Evolutionary conservation across 1,140 invertebrate genomes (phyloP).

Genomic region (Sarcophaga peregrina): DNA sequence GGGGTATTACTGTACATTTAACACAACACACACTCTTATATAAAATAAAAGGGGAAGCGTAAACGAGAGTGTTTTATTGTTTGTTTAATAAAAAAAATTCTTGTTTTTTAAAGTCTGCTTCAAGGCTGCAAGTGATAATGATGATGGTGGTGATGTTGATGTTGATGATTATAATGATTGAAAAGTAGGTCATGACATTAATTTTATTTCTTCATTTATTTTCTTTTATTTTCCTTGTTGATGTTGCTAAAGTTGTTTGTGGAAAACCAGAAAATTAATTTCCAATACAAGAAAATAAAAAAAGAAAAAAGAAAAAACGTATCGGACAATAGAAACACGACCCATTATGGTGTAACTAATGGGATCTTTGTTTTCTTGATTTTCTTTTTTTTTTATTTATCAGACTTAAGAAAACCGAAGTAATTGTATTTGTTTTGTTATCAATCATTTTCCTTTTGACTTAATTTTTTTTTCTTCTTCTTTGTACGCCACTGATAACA

Average conservation of each 20-base stretch:
- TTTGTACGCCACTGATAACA: no score
- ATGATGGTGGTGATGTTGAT: no score
- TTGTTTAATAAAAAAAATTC: background rate
- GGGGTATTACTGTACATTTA: no score
- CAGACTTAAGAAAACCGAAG: background rate
- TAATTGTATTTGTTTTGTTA: constrained; percentile 10
- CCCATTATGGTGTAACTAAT: background rate
- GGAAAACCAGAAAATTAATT: background rate
- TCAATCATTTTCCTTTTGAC: constrained; percentile 10
- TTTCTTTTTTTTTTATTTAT: no score
- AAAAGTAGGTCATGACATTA: constrained; percentile 5
- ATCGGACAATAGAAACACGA: background rate
- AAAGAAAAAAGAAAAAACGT: background rate
- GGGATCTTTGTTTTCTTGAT: background rate
- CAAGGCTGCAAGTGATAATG: background rate
- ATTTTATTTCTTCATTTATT: background rate
- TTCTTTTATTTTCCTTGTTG: background rate
- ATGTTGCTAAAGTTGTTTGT: background rate
- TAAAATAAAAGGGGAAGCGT: no score
- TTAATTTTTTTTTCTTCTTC: background rate
- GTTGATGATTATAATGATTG: background rate
- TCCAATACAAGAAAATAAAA: background rate
- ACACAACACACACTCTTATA: no score
- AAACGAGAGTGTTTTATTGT: background rate
- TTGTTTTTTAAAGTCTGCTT: constrained; percentile 8